Percentiles rank a stretch among this genome's conserved stretches.
These are phyloP conservation scores for Drosophila incognita DNA, from an alignment of 2,888 invertebrate genomes.

Conservation along the genomic window DNA sequence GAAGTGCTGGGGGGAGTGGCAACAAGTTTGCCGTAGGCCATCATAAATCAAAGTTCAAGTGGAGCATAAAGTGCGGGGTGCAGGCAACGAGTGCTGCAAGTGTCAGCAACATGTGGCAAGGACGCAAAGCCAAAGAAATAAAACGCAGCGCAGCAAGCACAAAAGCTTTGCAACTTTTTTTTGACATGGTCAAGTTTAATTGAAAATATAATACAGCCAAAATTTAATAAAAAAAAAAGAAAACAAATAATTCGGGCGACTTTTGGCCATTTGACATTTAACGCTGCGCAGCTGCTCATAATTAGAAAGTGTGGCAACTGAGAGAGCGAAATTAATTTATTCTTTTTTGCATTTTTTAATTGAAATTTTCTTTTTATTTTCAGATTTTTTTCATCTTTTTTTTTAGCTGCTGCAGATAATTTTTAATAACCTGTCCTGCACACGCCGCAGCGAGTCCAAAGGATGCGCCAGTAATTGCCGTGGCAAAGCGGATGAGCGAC, in stretches of 20 bases:
- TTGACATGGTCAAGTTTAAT: slow-evolving; percentile 79
- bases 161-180: slow-evolving; percentile 40
- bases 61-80: slow-evolving; percentile 12
- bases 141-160: slow-evolving; percentile 45
- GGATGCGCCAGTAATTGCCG: slow-evolving; percentile 64
- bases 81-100: slow-evolving; percentile 64
- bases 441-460: slow-evolving; percentile 41
- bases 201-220: slow-evolving; percentile 69
- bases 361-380: slow-evolving; percentile 63
- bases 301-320: slow-evolving; percentile 61
- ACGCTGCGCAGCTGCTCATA: slow-evolving; percentile 73
- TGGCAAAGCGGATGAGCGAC: slow-evolving; percentile 32
- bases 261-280: slow-evolving; percentile 64
- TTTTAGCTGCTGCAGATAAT: slow-evolving; percentile 68
- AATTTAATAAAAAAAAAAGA: slow-evolving; percentile 49
- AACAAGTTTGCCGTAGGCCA: slow-evolving; percentile 31
- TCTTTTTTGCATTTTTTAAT: slow-evolving; percentile 77
- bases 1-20: slow-evolving; percentile 7
- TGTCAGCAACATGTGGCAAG: slow-evolving; percentile 81
- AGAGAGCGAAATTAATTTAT: slow-evolving; percentile 71
- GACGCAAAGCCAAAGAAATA: slow-evolving; percentile 43
- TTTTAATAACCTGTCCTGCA: slow-evolving; percentile 71
- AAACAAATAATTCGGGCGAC: slow-evolving; percentile 44
- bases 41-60: slow-evolving; percentile 71
- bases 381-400: slow-evolving; percentile 28